Conservation (phyloP, 2,888 invertebrate species). For the Drosophila engyochracea region DNA sequence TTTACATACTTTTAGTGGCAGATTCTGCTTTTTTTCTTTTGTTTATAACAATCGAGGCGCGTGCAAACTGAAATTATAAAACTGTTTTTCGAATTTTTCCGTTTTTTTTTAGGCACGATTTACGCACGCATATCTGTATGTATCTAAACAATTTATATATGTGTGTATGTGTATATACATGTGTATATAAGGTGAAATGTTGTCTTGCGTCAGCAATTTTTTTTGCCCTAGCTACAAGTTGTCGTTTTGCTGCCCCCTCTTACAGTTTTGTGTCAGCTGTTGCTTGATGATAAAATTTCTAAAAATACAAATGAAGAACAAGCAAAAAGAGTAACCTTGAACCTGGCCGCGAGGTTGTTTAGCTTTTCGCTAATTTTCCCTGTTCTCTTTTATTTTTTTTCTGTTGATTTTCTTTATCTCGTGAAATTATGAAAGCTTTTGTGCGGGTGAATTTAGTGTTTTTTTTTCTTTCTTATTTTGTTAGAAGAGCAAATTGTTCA, state of each 20-base stretch:
- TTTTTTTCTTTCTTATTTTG: not conserved
- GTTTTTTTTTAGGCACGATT: slow-evolving; percentile 24
- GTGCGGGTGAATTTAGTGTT: slow-evolving; percentile 14
- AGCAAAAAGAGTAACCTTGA: slow-evolving; percentile 67
- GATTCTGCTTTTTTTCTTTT: slow-evolving; percentile 34
- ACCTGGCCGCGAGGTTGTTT: slow-evolving; percentile 70
- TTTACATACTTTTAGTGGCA: slow-evolving; percentile 57
- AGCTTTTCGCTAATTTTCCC: slow-evolving; percentile 24
- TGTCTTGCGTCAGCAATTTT: slow-evolving; percentile 32
- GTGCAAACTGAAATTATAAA: slow-evolving; percentile 64
- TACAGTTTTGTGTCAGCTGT: slow-evolving; percentile 67
- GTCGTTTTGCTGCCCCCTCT: slow-evolving; percentile 34
- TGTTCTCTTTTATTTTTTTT: not conserved
- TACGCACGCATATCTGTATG: not conserved
- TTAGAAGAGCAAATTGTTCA: slow-evolving; percentile 11
- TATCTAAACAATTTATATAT: slow-evolving; percentile 1
- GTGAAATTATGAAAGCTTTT: slow-evolving; percentile 37
- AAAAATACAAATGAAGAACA: slow-evolving; percentile 64
- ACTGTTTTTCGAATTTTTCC: not conserved
- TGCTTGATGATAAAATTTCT: slow-evolving; percentile 80
- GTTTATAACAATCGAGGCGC: slow-evolving; percentile 59
- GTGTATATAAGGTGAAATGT: slow-evolving; percentile 1
- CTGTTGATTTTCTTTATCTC: slow-evolving; percentile 23
- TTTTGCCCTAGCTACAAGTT: slow-evolving; percentile 38
- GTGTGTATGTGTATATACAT: not conserved